phyloP scores from a whole-genome alignment of 2,797 vertebrate genomes.

The Sebastes miniatus region DNA sequence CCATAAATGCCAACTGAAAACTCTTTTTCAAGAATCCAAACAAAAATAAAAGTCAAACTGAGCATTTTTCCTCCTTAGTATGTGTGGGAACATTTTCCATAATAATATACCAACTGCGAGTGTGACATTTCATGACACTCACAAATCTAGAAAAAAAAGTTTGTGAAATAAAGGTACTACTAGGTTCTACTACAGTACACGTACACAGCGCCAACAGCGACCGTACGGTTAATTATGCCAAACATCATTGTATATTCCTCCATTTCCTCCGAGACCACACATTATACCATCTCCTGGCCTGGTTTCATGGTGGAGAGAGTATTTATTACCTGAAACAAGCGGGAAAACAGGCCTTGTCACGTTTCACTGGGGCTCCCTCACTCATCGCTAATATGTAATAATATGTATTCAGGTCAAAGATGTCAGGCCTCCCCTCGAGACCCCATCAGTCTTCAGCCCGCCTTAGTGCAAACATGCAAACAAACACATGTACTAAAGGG shows the following conservation, averaged over 20 bases:
- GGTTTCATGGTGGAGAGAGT: conserved; percentile 45
- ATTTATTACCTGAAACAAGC: conserved; percentile 79
- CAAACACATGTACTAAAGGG: conserved; percentile 61
- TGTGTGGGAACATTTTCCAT: neutral
- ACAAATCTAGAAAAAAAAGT: neutral
- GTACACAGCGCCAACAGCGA: neutral
- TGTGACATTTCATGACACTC: neutral
- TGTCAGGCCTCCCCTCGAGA: conserved; percentile 69
- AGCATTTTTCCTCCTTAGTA: neutral
- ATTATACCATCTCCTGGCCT: conserved; percentile 60
- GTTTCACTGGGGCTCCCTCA: conserved; percentile 69
- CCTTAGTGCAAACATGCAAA: conserved; percentile 67
- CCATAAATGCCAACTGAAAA: neutral
- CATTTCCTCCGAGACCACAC: conserved; percentile 34
- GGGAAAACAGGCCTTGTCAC: conserved; percentile 69
- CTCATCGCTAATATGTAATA: conserved; percentile 75
- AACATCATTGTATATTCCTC: conserved; percentile 60
- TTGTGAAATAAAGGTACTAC: neutral
- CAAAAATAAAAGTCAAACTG: neutral
- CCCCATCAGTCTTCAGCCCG: conserved; percentile 59
- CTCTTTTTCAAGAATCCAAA: neutral
- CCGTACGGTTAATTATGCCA: conserved; percentile 44
- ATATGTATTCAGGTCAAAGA: conserved; percentile 80
- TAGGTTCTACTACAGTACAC: neutral
- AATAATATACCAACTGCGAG: neutral